Base-by-base conservation (phyloP, 1,140 invertebrate species). In the Dendroctonus valens region DNA sequence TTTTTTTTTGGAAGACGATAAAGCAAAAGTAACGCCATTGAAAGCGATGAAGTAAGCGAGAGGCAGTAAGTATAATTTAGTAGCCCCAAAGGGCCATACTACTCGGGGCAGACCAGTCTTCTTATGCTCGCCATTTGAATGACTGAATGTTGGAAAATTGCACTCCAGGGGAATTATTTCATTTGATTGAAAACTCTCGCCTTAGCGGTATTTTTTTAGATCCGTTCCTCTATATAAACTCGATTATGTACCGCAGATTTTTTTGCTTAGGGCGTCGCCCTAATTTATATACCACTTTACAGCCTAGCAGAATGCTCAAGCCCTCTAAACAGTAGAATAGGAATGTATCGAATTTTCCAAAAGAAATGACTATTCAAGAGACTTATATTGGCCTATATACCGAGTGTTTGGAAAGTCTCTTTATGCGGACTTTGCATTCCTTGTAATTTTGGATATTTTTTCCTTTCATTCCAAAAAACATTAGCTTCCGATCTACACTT, bases 171-270 rank as follows among this genome's bases (percentile, higher is more conserved):
- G 75, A 77, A 77, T 77, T 76, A 77, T 77, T 77, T 76, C 70
- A 76, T 77, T 77, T 77, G 75, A 77, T 77, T 77, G 75, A 76
- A 77, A 77, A 77, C 72, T 75, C 75, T 75, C 75, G 65, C 72
- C 74, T 75, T 72, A 71, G 69, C 69, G 69, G 72, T 70, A 73
- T 76, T 76, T 75, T 72, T 76, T 75, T 76, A 71, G 69, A 67
- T 60, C 57, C 70, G 69, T 59, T 73, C 69, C 72, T 72, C 68
- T 73, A 73, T 76, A 75, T 74, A 76, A 76, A 76, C 73, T 93
- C 76, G 92, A 94, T 77, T 78, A 75, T 72, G 70, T 69, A 72
- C 74, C 74, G 74, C 74, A 75, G 74, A 75, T 75, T 75, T 74
- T 64, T 63, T 62, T 15, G 48, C 59, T 66, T 59, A 40, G 64